These are phyloP conservation scores for Cephus rjabovi DNA, from an alignment of 2,888 invertebrate species.

Conservation along the genomic window DNA sequence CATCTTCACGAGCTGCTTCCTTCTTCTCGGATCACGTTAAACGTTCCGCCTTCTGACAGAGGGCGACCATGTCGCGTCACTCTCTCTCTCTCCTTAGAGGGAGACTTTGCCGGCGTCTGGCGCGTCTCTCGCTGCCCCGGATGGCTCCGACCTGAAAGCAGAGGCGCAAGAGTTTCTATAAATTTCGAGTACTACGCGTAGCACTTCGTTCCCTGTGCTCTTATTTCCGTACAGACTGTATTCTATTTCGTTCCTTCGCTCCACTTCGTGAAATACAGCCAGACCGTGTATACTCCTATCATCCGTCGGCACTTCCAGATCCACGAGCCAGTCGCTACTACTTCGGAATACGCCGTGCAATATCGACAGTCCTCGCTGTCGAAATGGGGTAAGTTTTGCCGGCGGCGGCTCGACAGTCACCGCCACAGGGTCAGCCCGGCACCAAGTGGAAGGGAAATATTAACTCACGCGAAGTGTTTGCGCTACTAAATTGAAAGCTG, in stretches of 20 bases:
- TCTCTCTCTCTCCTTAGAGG: constrained; percentile 8
- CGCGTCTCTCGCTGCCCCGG: neutral
- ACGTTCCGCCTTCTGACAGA: neutral
- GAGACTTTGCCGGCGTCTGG: constrained; percentile 3
- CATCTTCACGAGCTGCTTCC: neutral
- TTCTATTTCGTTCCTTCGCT: neutral
- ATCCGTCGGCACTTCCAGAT: neutral
- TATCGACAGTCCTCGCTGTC: neutral
- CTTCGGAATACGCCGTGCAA: neutral
- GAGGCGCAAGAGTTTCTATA: neutral
- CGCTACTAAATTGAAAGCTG: constrained; percentile 57
- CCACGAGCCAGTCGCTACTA: neutral
- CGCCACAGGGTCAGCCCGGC: constrained; percentile 15
- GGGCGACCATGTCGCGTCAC: constrained; percentile 5
- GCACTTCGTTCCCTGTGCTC: neutral
- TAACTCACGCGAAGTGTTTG: constrained; percentile 45
- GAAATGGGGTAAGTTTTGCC: constrained; percentile 27
- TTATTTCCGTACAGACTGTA: neutral
- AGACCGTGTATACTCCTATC: neutral
- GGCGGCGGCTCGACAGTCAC: constrained; percentile 27
- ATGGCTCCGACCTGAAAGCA: constrained; percentile 2
- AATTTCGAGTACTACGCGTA: neutral
- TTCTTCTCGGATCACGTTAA: neutral
- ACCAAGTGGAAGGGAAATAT: constrained; percentile 32
- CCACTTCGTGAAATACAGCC: neutral